Base-by-base conservation (phyloP, 1,140 invertebrate genomes). In the Ceratina japonica region DNA sequence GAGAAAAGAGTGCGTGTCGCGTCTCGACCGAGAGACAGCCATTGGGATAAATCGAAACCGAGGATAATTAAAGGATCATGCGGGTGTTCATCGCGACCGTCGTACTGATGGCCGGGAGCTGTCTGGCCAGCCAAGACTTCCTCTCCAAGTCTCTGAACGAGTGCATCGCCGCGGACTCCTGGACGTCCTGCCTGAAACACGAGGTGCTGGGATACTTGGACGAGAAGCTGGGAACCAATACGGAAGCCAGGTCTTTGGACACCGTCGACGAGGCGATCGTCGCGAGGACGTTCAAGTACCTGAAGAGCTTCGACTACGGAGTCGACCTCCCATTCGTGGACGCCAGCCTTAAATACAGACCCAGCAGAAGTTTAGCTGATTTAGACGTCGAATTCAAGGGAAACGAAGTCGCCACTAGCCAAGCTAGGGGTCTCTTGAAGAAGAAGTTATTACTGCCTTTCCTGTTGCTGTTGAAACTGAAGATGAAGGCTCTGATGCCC, bases 401-500 rank as follows among this genome's bases (percentile, higher is more conserved):
- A 66, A 94, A 95, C 61, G 94, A 95, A 81, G 90, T 96, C 10
- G 94, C 94, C 15, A 96, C 95, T 82, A 94, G 94, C 71, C 94
- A 95, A 81, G 95, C 95, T 64, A 93, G 94, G 81, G 96, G 96
- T 44, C 91, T 94, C 59, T 91, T 97, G 85, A 97, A 97, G 93
- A 96, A 97, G 92, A 97, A 97, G 90, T 93, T 97, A 15, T 92
- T 97, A 59, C 91, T 97, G 85, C 96, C 96, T 4, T 93, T 97
- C 59, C 90, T 97, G 68, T 91, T 97, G 82, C 93, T 97, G 52
- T 91, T 97, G 75, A 97, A 97, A 90, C 89, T 97, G 84, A 97
- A 97, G 91, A 92, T 97, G 90, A 97, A 97, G 91, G 95, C 96
- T 37, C 89, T 97, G 27, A 96, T 96, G 94, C 96, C 96, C 16